Evolutionary conservation across 2,113 vertebrate genomes (phyloP).

Genomic region (Petaurus breviceps): DNA sequence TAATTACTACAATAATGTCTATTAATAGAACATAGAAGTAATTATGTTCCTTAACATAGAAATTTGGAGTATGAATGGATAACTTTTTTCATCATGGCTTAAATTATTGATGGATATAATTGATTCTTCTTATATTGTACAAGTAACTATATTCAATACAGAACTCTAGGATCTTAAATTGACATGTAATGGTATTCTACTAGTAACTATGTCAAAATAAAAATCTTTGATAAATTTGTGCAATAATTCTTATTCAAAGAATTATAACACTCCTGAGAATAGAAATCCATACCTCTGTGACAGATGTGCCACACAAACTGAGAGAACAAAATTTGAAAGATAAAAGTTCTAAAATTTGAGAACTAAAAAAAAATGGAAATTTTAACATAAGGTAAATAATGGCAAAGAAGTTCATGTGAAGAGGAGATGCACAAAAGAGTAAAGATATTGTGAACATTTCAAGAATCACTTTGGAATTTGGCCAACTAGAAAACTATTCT

Average conservation of each 20-base stretch:
- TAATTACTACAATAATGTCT: slow-evolving; percentile 29
- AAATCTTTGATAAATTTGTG: neutral
- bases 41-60: slow-evolving; percentile 6
- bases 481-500: slow-evolving; percentile 11
- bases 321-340: slow-evolving; percentile 26
- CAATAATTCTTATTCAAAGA: neutral
- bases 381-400: slow-evolving; percentile 49
- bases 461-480: neutral
- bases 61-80: slow-evolving; percentile 28
- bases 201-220: slow-evolving; percentile 29
- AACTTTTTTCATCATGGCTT: slow-evolving; percentile 17
- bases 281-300: neutral
- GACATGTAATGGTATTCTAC: slow-evolving; percentile 10
- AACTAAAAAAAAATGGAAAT: neutral
- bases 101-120: slow-evolving; percentile 23
- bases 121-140: neutral
- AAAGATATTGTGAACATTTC: neutral
- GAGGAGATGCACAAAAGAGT: slow-evolving; percentile 9
- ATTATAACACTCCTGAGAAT: neutral
- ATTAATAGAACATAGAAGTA: slow-evolving; percentile 1
- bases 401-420: neutral
- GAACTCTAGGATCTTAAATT: neutral
- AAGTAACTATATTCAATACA: neutral
- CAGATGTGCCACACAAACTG: neutral
- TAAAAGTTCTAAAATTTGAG: slow-evolving; percentile 19